Base-by-base conservation (phyloP, 92 coral and sea anemone genomes). In the Epizoanthus stellaris region DNA sequence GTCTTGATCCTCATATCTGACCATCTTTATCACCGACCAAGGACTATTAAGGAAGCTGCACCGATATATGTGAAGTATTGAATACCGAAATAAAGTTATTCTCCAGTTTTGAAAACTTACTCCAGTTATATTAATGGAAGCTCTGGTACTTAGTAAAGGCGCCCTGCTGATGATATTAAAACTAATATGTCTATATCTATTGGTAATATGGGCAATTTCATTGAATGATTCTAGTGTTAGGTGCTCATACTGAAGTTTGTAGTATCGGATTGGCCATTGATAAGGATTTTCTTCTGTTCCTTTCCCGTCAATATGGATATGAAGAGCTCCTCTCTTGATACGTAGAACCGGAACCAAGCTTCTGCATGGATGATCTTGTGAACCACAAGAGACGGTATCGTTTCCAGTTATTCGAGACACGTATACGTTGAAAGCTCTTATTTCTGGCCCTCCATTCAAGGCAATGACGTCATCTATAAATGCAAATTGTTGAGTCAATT, bases 261-360 rank as follows among this genome's bases (percentile, higher is more conserved):
- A n/a, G n/a, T n/a, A n/a, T n/a, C n/a, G n/a, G n/a, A n/a, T n/a
- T n/a, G n/a, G n/a, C n/a, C n/a, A n/a, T n/a, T n/a, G n/a, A n/a
- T 76, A 76, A 36, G 42, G n/a, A 5, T 76, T 1, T 38, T 54
- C 3, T 16, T 36, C 49, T 58, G 81, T 76, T 6, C 68, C 81
- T 14, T 30, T 76, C 34, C 81, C 81, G 20, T 76, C 81, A 15
- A 76, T 6, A 58, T 57, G 47, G 16, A 76, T 39, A 14, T 76
- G 34, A 62, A 76, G 54, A 57, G 21, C 16, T 9, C 16, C 15
- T 56, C 47, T 30, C 5, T 36, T 10, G 10, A 15, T 73, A 13
- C 13, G 54, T 16, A n/a, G 79, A 11, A 20, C 63, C 14, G 23
- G 36, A 58, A 16, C n/a, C 1, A 49, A 76, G 34, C 14, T 8